A percentile compares a stretch with the other conserved stretches of the same genome.
These are phyloP conservation scores for Argyresthia albistria DNA, from an alignment of 2,888 invertebrate genomes.

Conservation along the genomic window DNA sequence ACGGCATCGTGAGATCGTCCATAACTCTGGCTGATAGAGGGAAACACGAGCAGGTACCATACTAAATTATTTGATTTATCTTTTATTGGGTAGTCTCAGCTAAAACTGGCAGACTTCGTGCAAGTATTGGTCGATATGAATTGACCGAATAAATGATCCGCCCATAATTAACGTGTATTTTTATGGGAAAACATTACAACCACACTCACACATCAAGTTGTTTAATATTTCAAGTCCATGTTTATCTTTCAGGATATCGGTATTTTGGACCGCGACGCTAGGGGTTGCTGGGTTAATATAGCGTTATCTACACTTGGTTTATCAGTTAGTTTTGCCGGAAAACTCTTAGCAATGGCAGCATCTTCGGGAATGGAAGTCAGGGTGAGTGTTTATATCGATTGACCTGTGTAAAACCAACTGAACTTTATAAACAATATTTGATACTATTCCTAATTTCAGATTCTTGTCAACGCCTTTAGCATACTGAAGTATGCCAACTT, in stretches of 20 bases:
- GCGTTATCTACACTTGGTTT: constrained; percentile 46
- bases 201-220: too few relatives aligned
- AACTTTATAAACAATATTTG: background rate
- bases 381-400: too few relatives aligned
- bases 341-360: constrained; percentile 32
- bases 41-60: constrained; percentile 40
- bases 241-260: background rate
- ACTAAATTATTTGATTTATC: background rate
- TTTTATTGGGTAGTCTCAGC: too few relatives aligned
- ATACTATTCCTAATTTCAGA: constrained; percentile 12
- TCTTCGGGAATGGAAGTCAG: constrained; percentile 27
- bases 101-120: too few relatives aligned
- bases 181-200: too few relatives aligned
- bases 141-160: too few relatives aligned
- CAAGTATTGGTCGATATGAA: too few relatives aligned
- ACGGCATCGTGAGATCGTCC: constrained; percentile 37
- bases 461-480: constrained; percentile 22
- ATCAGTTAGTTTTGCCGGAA: constrained; percentile 44
- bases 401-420: too few relatives aligned
- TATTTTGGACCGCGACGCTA: constrained; percentile 31
- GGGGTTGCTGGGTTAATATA: constrained; percentile 54
- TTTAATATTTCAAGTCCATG: too few relatives aligned
- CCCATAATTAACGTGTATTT: too few relatives aligned
- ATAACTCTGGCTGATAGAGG: constrained; percentile 33
- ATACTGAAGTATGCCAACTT: constrained; percentile 20